These are phyloP conservation scores for Zootermopsis nevadensis DNA, from an alignment of 2,888 invertebrate species.

Conservation along the genomic window DNA sequence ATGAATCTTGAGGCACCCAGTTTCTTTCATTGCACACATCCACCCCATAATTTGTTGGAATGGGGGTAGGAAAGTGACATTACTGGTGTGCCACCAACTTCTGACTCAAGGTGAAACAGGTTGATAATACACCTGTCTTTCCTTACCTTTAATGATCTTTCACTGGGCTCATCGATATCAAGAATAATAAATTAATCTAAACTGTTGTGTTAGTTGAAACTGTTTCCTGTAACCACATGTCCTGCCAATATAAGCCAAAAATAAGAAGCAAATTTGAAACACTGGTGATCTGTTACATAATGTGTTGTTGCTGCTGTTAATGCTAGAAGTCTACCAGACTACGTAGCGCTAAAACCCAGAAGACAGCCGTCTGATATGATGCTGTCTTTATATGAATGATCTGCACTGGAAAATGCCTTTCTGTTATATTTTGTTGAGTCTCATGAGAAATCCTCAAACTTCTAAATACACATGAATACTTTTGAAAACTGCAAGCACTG, in stretches of 20 bases:
- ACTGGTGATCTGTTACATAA: too few relatives aligned
- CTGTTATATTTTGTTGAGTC: background rate
- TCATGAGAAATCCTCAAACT: background rate
- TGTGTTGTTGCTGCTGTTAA: too few relatives aligned
- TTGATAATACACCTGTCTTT: too few relatives aligned
- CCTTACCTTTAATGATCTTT: too few relatives aligned
- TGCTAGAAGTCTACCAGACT: too few relatives aligned
- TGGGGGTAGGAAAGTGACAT: constrained; percentile 16
- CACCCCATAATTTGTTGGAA: background rate
- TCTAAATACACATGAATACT: background rate
- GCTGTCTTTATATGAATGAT: too few relatives aligned
- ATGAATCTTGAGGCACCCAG: background rate
- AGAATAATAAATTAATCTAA: background rate
- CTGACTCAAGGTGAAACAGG: too few relatives aligned
- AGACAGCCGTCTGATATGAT: too few relatives aligned
- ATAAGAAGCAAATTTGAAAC: too few relatives aligned
- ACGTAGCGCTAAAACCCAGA: too few relatives aligned
- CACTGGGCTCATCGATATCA: background rate
- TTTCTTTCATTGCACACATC: background rate
- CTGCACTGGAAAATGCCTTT: background rate
- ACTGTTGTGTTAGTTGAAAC: background rate
- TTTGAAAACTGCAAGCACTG: background rate
- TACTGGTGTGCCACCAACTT: background rate
- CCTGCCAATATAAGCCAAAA: background rate
- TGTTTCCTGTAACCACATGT: background rate